Percentiles rank a stretch among this genome's conserved stretches.
Conservation (phyloP, 2,888 invertebrate species). For the Drosophila villosipedis region DNA sequence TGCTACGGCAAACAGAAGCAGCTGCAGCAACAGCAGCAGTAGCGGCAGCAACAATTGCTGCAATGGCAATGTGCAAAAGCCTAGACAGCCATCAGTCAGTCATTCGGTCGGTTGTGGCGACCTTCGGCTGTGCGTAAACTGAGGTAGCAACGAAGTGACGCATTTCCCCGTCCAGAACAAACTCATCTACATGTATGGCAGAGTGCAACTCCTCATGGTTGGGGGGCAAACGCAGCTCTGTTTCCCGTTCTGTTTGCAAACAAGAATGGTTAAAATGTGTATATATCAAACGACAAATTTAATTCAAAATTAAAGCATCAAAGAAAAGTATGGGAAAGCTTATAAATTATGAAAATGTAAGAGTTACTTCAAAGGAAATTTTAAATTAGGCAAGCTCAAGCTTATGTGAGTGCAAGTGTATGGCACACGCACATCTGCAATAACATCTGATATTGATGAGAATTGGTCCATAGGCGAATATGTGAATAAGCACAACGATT, state of each 20-base stretch:
- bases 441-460: neutral
- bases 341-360: conserved; percentile 63
- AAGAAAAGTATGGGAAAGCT: conserved; percentile 32
- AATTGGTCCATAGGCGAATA: neutral
- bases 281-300: conserved; percentile 44
- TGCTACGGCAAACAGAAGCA: conserved; percentile 7
- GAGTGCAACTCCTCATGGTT: conserved; percentile 12
- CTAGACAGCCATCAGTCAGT: conserved; percentile 56
- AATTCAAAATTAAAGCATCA: conserved; percentile 40
- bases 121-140: conserved; percentile 35
- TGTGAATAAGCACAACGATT: neutral
- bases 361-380: conserved; percentile 57
- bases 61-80: conserved; percentile 9
- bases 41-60: conserved; percentile 5
- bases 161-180: conserved; percentile 25
- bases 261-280: conserved; percentile 16
- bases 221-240: neutral
- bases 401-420: neutral
- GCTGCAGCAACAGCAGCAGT: conserved; percentile 3
- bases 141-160: conserved; percentile 23
- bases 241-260: neutral
- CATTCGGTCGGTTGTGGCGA: conserved; percentile 14
- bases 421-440: neutral
- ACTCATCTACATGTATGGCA: neutral
- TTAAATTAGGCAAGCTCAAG: conserved; percentile 39